Conservation (phyloP, 1,140 invertebrate genomes). For the Drosophila pallidifrons region DNA sequence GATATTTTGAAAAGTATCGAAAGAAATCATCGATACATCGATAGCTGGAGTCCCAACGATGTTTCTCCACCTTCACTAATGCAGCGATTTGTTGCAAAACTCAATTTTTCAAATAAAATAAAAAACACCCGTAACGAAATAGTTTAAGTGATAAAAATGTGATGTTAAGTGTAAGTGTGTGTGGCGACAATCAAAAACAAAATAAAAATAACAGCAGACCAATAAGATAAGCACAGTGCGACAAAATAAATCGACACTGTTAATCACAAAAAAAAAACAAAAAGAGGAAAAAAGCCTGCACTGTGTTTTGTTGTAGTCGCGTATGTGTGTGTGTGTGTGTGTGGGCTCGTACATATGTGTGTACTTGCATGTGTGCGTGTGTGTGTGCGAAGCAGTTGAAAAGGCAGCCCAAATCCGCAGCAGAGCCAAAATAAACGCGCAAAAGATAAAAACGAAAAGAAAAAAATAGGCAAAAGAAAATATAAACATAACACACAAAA, state of each 20-base stretch:
- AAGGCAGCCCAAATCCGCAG: constrained; percentile 33
- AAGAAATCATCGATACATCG: too few relatives aligned
- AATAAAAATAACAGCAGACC: constrained; percentile 30
- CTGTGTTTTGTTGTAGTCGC: constrained; percentile 26
- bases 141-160: constrained; percentile 67
- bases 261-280: not conserved
- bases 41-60: too few relatives aligned
- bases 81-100: constrained; percentile 52
- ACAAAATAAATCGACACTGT: too few relatives aligned
- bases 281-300: constrained; percentile 1
- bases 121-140: constrained; percentile 30
- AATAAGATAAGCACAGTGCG: too few relatives aligned
- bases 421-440: constrained; percentile 59
- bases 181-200: constrained; percentile 11
- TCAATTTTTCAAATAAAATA: constrained; percentile 14
- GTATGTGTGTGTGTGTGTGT: constrained; percentile 36
- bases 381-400: constrained; percentile 50
- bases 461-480: constrained; percentile 41
- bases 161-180: constrained; percentile 63
- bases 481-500: constrained; percentile 39
- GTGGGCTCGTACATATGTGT: constrained; percentile 4
- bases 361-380: constrained; percentile 11
- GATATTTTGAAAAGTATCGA: too few relatives aligned
- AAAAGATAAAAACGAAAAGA: constrained; percentile 38
- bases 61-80: constrained; percentile 20